Conservation (phyloP, 2,797 vertebrate species). For the Micropoecilia bifurca region DNA sequence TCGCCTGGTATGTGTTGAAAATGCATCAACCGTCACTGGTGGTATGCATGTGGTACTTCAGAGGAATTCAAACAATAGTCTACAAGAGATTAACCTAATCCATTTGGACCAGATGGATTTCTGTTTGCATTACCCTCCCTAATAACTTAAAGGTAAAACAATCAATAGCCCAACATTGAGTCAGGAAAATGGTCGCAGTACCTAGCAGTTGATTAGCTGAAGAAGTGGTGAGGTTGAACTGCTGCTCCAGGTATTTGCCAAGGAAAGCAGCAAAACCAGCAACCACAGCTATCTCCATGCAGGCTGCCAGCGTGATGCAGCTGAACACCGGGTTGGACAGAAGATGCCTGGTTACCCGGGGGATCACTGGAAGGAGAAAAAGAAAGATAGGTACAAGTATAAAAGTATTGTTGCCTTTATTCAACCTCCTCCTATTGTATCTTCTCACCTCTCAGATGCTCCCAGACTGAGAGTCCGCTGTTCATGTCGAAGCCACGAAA, state of each 20-base stretch:
- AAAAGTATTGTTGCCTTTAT: not conserved
- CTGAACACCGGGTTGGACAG: conserved; percentile 98
- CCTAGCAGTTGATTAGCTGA: conserved; percentile 98
- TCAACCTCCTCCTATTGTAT: not conserved
- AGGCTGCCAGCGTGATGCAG: conserved; percentile 95
- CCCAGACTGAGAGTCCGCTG: conserved; percentile 84
- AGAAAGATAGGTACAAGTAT: not conserved
- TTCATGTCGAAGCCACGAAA: conserved; percentile 83
- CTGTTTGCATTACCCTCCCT: not conserved
- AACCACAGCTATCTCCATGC: conserved; percentile 98
- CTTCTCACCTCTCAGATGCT: conserved; percentile 91
- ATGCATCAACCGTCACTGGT: not conserved
- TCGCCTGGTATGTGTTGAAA: not conserved
- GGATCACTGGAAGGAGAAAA: conserved; percentile 86
- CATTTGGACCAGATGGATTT: not conserved
- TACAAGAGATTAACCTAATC: not conserved
- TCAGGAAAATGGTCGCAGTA: conserved; percentile 67
- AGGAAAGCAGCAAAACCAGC: conserved; percentile 97
- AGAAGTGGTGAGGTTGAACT: conserved; percentile 98
- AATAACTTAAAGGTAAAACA: not conserved
- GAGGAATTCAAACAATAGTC: not conserved
- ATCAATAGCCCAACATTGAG: not conserved
- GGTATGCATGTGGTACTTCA: not conserved
- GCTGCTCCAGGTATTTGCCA: conserved; percentile 98
- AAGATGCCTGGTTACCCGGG: conserved; percentile 94